phyloP scores from a whole-genome alignment of 2,113 vertebrate species.

The Martes martes region DNA sequence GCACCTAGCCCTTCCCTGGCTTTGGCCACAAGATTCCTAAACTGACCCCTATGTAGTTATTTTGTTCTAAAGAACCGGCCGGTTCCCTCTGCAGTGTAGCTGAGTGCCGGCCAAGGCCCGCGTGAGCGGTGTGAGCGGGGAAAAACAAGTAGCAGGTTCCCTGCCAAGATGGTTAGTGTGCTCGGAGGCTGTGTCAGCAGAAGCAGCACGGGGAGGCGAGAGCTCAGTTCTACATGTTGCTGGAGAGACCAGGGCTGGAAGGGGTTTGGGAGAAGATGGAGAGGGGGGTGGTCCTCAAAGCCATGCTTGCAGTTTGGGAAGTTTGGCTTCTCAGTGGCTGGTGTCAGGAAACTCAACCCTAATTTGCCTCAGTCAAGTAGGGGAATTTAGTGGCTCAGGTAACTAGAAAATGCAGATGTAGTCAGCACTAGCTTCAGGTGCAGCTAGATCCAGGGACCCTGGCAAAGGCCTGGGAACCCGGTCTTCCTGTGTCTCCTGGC shows the following conservation, averaged over 20 bases:
- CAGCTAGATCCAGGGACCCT: background rate
- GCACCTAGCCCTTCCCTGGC: background rate
- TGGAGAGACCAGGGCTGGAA: background rate
- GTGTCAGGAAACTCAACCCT: background rate
- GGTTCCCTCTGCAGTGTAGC: background rate
- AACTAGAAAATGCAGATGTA: background rate
- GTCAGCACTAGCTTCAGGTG: background rate
- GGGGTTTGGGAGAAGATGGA: background rate
- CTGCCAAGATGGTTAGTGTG: fast-evolving
- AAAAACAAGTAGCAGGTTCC: background rate
- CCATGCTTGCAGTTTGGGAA: background rate
- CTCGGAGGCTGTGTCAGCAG: background rate
- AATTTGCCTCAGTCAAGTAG: background rate
- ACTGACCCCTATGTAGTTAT: background rate
- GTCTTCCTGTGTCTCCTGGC: background rate
- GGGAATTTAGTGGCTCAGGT: background rate
- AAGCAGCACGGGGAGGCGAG: background rate
- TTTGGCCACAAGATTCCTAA: background rate
- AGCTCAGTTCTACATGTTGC: background rate
- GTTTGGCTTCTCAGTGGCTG: background rate
- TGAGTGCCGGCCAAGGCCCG: too few species aligned
- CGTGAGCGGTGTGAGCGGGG: background rate
- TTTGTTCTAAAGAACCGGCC: background rate
- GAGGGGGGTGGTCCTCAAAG: background rate
- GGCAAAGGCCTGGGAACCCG: background rate